These are phyloP conservation scores for Chondrilla cf. caribensis DNA, from an alignment of 37 sponge, comb jelly and placozoan genomes.

Conservation along the genomic window DNA sequence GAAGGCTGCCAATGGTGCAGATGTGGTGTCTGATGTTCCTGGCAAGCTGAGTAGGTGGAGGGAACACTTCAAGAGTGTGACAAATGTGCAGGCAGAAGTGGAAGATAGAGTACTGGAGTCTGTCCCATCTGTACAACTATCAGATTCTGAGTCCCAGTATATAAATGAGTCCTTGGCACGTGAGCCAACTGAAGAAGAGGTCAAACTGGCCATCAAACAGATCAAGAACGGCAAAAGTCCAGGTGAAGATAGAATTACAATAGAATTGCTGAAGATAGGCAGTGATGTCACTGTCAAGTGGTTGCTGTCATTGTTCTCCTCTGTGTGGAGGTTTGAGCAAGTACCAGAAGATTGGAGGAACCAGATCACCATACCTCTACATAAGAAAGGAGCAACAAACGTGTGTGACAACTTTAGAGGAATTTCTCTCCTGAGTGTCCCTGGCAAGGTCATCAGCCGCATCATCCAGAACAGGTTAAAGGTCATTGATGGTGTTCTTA, in stretches of 20 bases:
- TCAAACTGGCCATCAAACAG: background rate
- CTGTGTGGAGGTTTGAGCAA: background rate
- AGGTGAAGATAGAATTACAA: background rate
- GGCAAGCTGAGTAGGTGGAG: too few species aligned
- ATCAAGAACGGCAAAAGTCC: background rate
- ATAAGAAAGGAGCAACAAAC: background rate
- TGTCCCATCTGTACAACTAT: too few species aligned
- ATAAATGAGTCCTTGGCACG: background rate
- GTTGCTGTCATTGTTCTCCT: background rate
- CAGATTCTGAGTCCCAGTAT: too few species aligned
- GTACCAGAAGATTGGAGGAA: background rate
- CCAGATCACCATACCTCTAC: background rate
- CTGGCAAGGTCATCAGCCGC: slow-evolving; percentile 25
- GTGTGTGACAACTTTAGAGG: slow-evolving; percentile 13
- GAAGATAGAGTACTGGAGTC: too few species aligned
- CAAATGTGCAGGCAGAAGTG: too few species aligned
- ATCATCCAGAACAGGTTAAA: slow-evolving; percentile 7
- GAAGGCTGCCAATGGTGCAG: too few species aligned
- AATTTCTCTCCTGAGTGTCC: slow-evolving; percentile 11
- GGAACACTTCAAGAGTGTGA: too few species aligned
- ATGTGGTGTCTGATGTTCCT: too few species aligned
- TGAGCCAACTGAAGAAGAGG: background rate
- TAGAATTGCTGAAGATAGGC: background rate
- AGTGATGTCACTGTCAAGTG: background rate
- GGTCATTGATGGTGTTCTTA: background rate